A percentile compares a stretch with the other conserved stretches of the same genome.
Conservation (phyloP, 2,888 invertebrate genomes). For the Pammene fasciana region DNA sequence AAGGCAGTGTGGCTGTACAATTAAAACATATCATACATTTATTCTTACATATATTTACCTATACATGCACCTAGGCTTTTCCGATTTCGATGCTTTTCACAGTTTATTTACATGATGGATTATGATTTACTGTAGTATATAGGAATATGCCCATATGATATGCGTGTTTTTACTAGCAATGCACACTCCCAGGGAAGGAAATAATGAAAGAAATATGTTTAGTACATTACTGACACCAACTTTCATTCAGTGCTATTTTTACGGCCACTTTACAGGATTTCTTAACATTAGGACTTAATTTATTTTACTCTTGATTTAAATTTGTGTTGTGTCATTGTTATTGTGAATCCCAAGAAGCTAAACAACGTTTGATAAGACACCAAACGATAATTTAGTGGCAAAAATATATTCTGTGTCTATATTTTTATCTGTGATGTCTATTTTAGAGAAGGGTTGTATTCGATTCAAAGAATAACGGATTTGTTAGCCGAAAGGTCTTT, state of each 20-base stretch:
- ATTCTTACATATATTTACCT: no score
- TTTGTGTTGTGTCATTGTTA: neutral
- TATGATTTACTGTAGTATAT: no score
- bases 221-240: no score
- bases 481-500: constrained; percentile 68
- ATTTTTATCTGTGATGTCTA: constrained; percentile 82
- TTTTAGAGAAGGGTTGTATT: constrained; percentile 69
- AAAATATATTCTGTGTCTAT: constrained; percentile 72
- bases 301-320: neutral
- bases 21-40: constrained; percentile 26
- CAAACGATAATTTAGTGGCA: constrained; percentile 59
- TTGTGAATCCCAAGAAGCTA: constrained; percentile 44
- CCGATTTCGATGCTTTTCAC: no score
- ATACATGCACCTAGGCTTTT: no score
- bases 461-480: constrained; percentile 60
- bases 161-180: no score
- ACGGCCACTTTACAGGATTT: no score
- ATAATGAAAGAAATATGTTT: no score
- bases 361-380: constrained; percentile 52
- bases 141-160: no score
- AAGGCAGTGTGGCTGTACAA: constrained; percentile 8
- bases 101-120: no score
- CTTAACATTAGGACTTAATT: neutral
- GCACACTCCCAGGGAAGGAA: no score
- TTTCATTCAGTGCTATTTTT: no score